Conservation (phyloP, 2,797 vertebrate species). For the Gallinago solitaria region DNA sequence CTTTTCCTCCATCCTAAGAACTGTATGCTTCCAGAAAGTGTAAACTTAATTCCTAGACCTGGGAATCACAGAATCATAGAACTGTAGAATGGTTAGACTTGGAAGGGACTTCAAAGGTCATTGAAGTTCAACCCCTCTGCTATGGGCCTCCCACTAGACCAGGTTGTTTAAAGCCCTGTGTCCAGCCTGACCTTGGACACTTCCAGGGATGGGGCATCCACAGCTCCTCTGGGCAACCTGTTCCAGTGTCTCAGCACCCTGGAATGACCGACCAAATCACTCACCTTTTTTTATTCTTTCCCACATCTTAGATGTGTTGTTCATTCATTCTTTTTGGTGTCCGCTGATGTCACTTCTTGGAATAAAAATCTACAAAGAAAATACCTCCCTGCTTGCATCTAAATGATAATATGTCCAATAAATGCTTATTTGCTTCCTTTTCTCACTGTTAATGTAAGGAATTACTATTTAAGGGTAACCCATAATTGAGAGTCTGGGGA, state of each 20-base stretch:
- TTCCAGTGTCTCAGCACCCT: too few relatives aligned
- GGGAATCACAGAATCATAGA: not conserved
- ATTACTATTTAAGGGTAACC: not conserved
- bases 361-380: not conserved
- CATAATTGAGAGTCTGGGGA: not conserved
- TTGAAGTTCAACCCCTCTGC: too few relatives aligned
- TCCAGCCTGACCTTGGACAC: too few relatives aligned
- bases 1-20: not conserved
- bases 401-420: not conserved
- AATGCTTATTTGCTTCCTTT: not conserved
- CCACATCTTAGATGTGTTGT: not conserved
- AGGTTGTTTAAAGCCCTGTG: too few relatives aligned
- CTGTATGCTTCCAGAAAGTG: not conserved
- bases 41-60: not conserved
- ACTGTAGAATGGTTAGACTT: too few relatives aligned
- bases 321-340: not conserved
- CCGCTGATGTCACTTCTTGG: not conserved
- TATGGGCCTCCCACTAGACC: too few relatives aligned
- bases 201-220: too few relatives aligned
- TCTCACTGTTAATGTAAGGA: not conserved
- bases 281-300: not conserved
- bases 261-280: not conserved
- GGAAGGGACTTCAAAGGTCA: too few relatives aligned
- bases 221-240: too few relatives aligned
- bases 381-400: not conserved